Evolutionary conservation across 2,797 vertebrate genomes (phyloP).

Genomic region (Tadarida brasiliensis): DNA sequence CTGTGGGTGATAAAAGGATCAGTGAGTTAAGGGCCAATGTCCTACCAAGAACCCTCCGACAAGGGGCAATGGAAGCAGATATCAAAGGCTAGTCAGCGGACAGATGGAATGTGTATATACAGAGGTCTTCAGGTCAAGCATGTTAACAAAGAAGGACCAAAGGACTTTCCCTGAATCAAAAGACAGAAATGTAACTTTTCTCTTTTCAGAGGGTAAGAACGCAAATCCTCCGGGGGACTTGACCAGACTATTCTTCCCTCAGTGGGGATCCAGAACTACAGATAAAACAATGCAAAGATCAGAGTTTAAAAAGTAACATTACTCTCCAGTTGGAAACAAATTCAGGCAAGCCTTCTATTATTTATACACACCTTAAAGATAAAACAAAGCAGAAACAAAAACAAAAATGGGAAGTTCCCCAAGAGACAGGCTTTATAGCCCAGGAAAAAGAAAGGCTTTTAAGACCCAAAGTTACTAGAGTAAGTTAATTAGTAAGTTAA

Average conservation of each 20-base stretch:
- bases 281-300: neutral
- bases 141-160: neutral
- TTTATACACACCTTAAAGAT: neutral
- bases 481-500: neutral
- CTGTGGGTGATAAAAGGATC: neutral
- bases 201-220: neutral
- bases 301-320: neutral
- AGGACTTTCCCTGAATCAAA: neutral
- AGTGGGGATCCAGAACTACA: neutral
- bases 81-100: neutral
- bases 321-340: neutral
- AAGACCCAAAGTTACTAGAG: neutral
- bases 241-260: neutral
- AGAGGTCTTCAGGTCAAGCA: neutral
- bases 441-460: neutral
- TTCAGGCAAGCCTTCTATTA: neutral
- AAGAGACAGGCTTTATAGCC: neutral
- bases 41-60: neutral
- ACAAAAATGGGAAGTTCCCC: neutral
- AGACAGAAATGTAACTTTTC: neutral
- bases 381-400: neutral
- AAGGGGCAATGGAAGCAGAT: neutral
- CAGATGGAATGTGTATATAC: neutral
- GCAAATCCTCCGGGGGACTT: accelerated
- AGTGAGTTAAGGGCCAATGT: neutral